Conservation (phyloP, 2,888 invertebrate species). For the Drosophila siamana region DNA sequence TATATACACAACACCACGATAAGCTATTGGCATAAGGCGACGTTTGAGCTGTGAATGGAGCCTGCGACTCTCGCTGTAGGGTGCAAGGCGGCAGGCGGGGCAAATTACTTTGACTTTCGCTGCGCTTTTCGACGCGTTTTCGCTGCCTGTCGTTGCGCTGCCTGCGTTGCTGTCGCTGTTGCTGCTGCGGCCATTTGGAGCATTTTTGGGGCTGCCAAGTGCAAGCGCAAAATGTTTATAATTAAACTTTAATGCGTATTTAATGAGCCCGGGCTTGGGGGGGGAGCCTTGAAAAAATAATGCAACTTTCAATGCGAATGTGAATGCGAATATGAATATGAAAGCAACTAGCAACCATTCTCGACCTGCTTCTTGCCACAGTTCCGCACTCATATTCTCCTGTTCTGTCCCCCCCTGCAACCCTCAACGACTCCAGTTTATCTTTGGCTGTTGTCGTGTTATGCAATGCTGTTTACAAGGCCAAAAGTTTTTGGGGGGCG, state of each 20-base stretch:
- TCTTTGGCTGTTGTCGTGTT: constrained; percentile 17
- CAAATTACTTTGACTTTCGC: constrained; percentile 77
- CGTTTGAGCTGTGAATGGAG: constrained; percentile 25
- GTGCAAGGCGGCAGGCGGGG: constrained; percentile 30
- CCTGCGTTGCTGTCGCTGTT: constrained; percentile 40
- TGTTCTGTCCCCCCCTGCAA: too few relatives aligned
- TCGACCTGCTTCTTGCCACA: neutral
- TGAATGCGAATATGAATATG: constrained; percentile 61
- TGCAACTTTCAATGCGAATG: constrained; percentile 60
- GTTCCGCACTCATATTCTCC: too few relatives aligned
- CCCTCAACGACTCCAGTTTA: too few relatives aligned
- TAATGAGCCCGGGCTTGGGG: constrained; percentile 50
- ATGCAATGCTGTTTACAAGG: constrained; percentile 60
- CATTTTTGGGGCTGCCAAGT: constrained; percentile 58
- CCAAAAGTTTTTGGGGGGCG: constrained; percentile 45
- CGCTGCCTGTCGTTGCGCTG: constrained; percentile 34
- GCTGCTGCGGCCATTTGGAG: constrained; percentile 59
- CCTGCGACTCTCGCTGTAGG: constrained; percentile 1
- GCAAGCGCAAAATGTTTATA: constrained; percentile 79
- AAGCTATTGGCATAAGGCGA: too few relatives aligned
- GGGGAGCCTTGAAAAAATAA: constrained; percentile 60
- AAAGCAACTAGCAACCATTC: neutral
- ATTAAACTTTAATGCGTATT: constrained; percentile 79
- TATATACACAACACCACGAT: too few relatives aligned
- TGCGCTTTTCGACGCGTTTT: constrained; percentile 65